These are phyloP conservation scores for Nomada flava DNA, from an alignment of 2,888 invertebrate genomes.

Conservation along the genomic window DNA sequence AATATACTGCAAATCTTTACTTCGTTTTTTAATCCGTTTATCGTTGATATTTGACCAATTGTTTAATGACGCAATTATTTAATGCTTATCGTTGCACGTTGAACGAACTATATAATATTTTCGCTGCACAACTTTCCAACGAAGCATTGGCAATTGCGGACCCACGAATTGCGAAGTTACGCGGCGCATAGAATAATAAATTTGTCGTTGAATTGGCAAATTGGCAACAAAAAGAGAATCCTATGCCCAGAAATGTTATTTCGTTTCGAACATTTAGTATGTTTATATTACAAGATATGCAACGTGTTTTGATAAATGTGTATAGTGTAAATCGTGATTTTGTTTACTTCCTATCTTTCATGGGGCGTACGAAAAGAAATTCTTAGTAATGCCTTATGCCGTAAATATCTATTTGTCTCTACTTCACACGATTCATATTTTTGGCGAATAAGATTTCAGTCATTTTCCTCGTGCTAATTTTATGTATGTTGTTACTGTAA, in stretches of 20 bases:
- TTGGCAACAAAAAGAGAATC: constrained; percentile 34
- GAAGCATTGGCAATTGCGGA: constrained; percentile 8
- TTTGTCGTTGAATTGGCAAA: constrained; percentile 43
- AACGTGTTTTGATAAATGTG: background rate
- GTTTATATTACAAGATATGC: background rate
- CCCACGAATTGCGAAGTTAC: constrained; percentile 27
- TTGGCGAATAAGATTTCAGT: background rate
- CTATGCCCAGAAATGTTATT: constrained; percentile 13
- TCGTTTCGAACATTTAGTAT: background rate
- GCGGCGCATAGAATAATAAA: constrained; percentile 31
- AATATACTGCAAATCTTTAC: background rate
- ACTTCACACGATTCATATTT: background rate
- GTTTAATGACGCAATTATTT: background rate
- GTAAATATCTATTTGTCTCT: background rate
- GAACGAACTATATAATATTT: background rate
- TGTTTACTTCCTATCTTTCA: background rate
- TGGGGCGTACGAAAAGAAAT: background rate
- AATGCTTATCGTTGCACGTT: background rate
- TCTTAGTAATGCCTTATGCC: background rate
- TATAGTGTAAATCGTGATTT: no score
- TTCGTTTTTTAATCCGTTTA: background rate
- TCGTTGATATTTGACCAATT: background rate
- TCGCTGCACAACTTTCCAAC: background rate
- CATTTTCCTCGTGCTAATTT: constrained; percentile 33
- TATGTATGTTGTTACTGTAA: background rate